Base-by-base conservation (phyloP, 2,888 invertebrate genomes). In the Drosophila cyrtoloma region DNA sequence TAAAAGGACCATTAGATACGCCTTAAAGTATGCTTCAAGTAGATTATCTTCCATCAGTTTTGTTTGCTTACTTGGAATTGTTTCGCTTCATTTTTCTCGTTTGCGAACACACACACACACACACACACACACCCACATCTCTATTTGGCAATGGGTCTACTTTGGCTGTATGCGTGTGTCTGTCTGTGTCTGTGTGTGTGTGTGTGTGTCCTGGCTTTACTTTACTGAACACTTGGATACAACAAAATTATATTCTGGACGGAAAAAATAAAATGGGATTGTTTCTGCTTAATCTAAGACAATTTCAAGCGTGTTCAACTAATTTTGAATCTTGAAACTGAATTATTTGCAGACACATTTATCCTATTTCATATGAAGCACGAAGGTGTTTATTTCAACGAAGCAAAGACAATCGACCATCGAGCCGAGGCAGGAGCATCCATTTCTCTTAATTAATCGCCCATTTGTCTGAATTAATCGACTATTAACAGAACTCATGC, bases 11-110 rank as follows among this genome's bases (percentile, higher is more conserved):
- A 92, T 92, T 92, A 92, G 91, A 91, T 91, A 91, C 91, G 92
- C 91, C 92, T 92, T 92, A 92, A 92, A 92, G 92, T 91, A 91
- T 91, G 85, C 91, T 91, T 91, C 91, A 91, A 91, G 91, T 79
- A 91, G 92, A 92, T 92, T 92, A 92, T 92, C 91, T 92, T 85
- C 90, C 89, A 89, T 89, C 91, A 89, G 91, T 87, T 87, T 89
- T 87, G 86, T 87, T 87, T 87, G 90, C 91, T 90, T 87, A 89
- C 90, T 90, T 89, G 84, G 89, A 90, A 87, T 89, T 87, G 90
- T 86, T 86, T 86, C 86, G 90, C 86, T 90, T 86, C 90, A 86
- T 86, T 86, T 86, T 86, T 86, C 86, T 86, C 89, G 89, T 85
- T 88, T 82, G 79, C 86, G 66, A 78, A 76, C 85, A 87, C 72